phyloP scores from a whole-genome alignment of 2,113 vertebrate species.

The Silurus asotus region DNA sequence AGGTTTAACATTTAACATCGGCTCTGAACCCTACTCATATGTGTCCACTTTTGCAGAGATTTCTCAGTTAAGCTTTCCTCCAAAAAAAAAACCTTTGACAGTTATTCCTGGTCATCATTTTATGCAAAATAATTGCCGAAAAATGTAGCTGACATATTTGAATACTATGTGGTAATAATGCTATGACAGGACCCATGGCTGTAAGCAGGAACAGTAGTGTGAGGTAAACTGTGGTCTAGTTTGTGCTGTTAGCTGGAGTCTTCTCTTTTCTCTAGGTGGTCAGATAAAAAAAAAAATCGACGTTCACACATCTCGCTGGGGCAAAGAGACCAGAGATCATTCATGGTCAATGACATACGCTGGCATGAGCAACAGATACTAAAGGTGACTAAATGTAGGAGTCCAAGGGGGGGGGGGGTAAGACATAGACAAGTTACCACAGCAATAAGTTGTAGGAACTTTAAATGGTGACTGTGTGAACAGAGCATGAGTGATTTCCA shows the following conservation, averaged over 20 bases:
- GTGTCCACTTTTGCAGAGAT: not conserved
- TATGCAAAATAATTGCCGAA: not conserved
- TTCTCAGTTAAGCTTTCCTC: not conserved
- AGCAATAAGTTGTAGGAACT: no score
- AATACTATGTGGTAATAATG: not conserved
- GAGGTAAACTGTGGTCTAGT: not conserved
- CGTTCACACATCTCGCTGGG: no score
- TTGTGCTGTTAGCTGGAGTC: not conserved
- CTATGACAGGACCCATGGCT: not conserved
- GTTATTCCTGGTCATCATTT: not conserved
- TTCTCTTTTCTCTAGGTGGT: not conserved
- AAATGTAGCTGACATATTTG: not conserved
- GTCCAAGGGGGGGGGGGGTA: no score
- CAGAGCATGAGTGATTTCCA: no score
- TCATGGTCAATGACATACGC: no score
- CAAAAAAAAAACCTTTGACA: not conserved
- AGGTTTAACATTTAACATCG: not conserved
- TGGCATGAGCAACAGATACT: no score
- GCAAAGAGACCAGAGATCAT: no score
- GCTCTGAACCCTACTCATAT: not conserved
- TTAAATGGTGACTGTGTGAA: no score
- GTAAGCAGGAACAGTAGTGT: not conserved
- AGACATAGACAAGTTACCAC: no score
- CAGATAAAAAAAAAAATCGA: no score
- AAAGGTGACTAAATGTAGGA: no score